Evolutionary conservation across 1,140 invertebrate genomes (phyloP).

Genomic region (Cyclargus thomasi): DNA sequence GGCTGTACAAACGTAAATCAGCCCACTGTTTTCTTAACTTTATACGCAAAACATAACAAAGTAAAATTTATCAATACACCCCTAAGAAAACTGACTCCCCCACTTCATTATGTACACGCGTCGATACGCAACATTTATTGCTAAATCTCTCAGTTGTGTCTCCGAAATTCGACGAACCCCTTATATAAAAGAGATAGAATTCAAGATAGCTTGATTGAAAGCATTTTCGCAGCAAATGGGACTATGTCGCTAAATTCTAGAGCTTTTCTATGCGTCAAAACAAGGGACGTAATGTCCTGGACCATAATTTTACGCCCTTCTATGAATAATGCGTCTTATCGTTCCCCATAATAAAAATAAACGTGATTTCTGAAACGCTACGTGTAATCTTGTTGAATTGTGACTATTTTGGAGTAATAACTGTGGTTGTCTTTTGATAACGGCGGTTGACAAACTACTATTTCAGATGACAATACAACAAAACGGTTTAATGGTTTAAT

Average conservation of each 20-base stretch:
- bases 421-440: not conserved
- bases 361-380: slow-evolving; percentile 11
- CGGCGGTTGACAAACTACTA: no score
- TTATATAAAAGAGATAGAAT: slow-evolving; percentile 27
- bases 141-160: slow-evolving; percentile 14
- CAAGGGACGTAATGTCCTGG: slow-evolving; percentile 69
- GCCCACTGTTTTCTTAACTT: no score
- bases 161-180: slow-evolving; percentile 24
- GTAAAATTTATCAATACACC: not conserved
- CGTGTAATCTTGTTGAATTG: slow-evolving; percentile 11
- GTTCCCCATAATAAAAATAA: slow-evolving; percentile 50
- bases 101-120: slow-evolving; percentile 69
- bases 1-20: no score
- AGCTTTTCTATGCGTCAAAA: slow-evolving; percentile 67
- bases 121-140: slow-evolving; percentile 73
- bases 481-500: no score
- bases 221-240: slow-evolving; percentile 24
- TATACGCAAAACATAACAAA: not conserved
- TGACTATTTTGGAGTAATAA: not conserved
- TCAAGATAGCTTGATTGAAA: slow-evolving; percentile 19
- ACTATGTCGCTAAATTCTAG: slow-evolving; percentile 47
- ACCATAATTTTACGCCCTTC: slow-evolving; percentile 69
- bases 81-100: not conserved
- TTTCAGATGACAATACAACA: no score
- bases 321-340: slow-evolving; percentile 71